These are phyloP conservation scores for Eristalis tenax DNA, from an alignment of 2,888 invertebrate genomes.

Conservation along the genomic window DNA sequence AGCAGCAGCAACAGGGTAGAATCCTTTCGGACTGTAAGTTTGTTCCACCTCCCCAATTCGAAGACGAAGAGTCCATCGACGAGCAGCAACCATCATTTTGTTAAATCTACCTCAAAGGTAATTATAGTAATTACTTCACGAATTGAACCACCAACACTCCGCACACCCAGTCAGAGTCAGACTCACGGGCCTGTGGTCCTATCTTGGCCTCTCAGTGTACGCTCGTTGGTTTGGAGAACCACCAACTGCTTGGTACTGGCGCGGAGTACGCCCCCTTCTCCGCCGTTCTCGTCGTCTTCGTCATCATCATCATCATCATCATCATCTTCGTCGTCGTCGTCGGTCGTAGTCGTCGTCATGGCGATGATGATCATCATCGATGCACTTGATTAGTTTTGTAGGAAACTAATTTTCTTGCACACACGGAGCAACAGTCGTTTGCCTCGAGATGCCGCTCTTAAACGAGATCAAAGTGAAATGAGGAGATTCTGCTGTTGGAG, in stretches of 20 bases:
- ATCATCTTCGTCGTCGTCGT: not conserved
- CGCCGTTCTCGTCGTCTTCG: constrained; percentile 21
- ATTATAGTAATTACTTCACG: constrained; percentile 81
- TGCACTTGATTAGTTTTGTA: constrained; percentile 81
- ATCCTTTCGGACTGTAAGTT: constrained; percentile 17
- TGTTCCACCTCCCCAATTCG: constrained; percentile 53
- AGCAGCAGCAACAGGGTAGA: not conserved
- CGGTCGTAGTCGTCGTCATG: constrained; percentile 23
- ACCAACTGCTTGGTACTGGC: constrained; percentile 24
- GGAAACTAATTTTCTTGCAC: constrained; percentile 81
- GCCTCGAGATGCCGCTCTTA: constrained; percentile 48
- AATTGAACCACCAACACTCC: constrained; percentile 76
- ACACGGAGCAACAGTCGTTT: constrained; percentile 76
- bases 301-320: constrained; percentile 22
- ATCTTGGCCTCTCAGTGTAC: constrained; percentile 71
- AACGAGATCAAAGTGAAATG: constrained; percentile 70
- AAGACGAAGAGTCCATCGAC: constrained; percentile 48
- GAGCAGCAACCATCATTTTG: constrained; percentile 75
- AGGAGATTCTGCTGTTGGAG: constrained; percentile 45
- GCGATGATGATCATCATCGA: constrained; percentile 64
- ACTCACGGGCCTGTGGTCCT: constrained; percentile 31
- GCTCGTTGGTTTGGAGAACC: constrained; percentile 58
- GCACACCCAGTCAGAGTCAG: constrained; percentile 22
- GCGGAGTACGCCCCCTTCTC: constrained; percentile 24
- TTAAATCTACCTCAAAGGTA: constrained; percentile 81